Base-by-base conservation (phyloP, 2,113 vertebrate species). In the Potamarius usumacintae region DNA sequence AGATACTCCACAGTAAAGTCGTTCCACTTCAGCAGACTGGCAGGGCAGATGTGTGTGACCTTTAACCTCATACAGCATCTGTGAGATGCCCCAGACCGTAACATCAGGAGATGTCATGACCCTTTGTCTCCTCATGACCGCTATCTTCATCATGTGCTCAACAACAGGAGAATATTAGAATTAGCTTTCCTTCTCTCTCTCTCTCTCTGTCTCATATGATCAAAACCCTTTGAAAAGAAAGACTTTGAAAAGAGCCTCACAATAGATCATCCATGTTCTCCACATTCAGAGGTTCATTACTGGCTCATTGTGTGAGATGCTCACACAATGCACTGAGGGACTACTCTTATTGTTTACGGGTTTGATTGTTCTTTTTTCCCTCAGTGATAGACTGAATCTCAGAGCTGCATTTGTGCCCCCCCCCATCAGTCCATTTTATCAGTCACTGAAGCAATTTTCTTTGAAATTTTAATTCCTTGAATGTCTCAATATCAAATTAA, bases 31-130 rank as follows among this genome's bases (percentile, higher is more conserved):
- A 67, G 22, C 62, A 52, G 48, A 83, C 58, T 65, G 82, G 62
- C 82, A 52, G 82, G 34, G 12, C 22, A 67, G 20, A 8, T 52
- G 12, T 18, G 42, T 3, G 3, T 10, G 7, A 83, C 42, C 62
- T 67, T 18, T 67, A n/a, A 67, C 58, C 62, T 14, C 15, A 9
- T 80, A 52, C 82, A 82, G 81, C 81, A 65, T 67, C 82, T 83
- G 62, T 83, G 82, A 63, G 52, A 67, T 5, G 60, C 22, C 52
- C 42, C 53, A n/a, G 62, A 83, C 11, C 60, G 10, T 17, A 67
- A 83, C 82, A 83, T 67, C 60, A 67, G 60, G 42, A 50, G 60
- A 17, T 9, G 48, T 2, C 2, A 4, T 48, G 62, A 83, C 62
- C 82, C 9, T 52, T 3, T 30, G 48, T 25, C 62, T 52, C 82